Evolutionary conservation across 53 echinoderm and acorn worm species (phyloP).

Genomic region (Zoroaster sp.): DNA sequence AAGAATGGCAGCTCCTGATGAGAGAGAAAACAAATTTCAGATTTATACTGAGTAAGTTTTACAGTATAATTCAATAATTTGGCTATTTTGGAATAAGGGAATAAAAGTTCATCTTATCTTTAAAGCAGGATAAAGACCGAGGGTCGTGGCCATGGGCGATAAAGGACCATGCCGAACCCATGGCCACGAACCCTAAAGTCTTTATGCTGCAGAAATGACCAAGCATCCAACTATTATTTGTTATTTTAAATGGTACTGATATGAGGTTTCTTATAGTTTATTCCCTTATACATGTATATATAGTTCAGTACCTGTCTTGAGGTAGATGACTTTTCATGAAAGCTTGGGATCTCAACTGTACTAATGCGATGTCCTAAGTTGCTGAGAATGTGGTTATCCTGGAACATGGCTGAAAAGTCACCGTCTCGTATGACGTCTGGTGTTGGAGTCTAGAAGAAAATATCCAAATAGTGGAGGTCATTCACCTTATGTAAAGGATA

Average conservation of each 20-base stretch:
- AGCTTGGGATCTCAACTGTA: conserved; percentile 29
- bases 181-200: not conserved
- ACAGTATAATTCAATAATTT: no score
- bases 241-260: not conserved
- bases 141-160: no score
- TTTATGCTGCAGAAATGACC: not conserved
- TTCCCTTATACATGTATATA: not conserved
- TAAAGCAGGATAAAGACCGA: no score
- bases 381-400: conserved; percentile 24
- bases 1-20: no score
- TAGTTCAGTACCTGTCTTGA: not conserved
- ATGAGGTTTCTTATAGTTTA: not conserved
- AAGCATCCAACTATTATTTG: no score
- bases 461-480: not conserved
- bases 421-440: conserved; percentile 26
- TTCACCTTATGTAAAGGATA: no score
- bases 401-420: conserved; percentile 42
- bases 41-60: no score
- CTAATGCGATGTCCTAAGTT: conserved; percentile 43
- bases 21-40: no score
- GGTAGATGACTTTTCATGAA: conserved; percentile 19
- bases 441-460: not conserved
- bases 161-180: no score
- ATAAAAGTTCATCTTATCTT: no score
- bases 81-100: no score